Base-by-base conservation (phyloP, 2,113 vertebrate genomes). In the Pterocles gutturalis region DNA sequence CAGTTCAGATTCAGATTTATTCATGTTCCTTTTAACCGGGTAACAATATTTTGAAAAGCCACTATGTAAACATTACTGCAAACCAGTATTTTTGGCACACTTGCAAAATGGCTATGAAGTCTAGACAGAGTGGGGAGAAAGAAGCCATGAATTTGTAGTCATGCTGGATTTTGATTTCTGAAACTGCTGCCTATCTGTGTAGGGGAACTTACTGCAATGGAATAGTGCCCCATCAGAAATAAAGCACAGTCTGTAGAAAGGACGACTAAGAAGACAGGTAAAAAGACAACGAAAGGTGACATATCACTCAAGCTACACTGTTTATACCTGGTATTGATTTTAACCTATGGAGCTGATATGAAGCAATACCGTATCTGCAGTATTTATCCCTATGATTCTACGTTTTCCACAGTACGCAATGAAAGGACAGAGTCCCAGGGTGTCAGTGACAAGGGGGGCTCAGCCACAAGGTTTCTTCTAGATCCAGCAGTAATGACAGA, bases 381-480 rank as follows among this genome's bases (percentile, higher is more conserved):
- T 7, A 72, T 64, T 67, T 46, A 28, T 7, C 49, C 29, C 49
- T 31, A 3, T 2, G 7, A 28, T 49, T 80, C 49, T 31, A 3
- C 2, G 7, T 28, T 49, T 76, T 28, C 75, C 72, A 9, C 53
- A 60, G 33, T 1, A 17, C 29, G 19, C n/a, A 43, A 20, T 1
- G 28, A 81, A 79, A 11, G 25, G 29, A 41, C 72, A 49, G 12
- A 17, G 62, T 8, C 33, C 13, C 76, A 26, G 43, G 41, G 7
- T 17, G 54, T 0, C 0, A 45, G 19, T 2, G 11, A 36, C 20
- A 64, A 20, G 33, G 31, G 71, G 6, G 3, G 11, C 7, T 1
- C 62, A 55, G 62, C 22, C 71, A 67, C 11, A 8, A 20, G 17
- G 21, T 3, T 48, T 22, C 58, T 60, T 48, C 90, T 10, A 45